These are phyloP conservation scores for Blastobasis lacticolella DNA, from an alignment of 2,888 invertebrate genomes.

Conservation along the genomic window DNA sequence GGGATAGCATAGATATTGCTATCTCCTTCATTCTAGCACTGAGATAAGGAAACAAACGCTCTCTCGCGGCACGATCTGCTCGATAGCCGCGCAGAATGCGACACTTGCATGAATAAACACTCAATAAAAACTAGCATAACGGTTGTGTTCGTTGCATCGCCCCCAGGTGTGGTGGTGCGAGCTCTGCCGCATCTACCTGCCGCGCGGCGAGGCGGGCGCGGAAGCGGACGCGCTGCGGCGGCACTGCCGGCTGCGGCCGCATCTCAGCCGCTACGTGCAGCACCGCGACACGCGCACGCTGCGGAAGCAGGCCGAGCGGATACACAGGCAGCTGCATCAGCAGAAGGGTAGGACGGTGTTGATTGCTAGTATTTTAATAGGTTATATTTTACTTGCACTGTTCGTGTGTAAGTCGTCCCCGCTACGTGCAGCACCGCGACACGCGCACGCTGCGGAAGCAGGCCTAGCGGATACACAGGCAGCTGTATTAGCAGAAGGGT, in stretches of 20 bases:
- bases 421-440: conserved; percentile 85
- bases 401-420: too few species aligned
- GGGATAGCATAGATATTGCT: too few species aligned
- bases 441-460: conserved; percentile 82
- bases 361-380: too few species aligned
- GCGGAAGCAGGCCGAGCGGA: conserved; percentile 80
- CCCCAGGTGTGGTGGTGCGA: conserved; percentile 80
- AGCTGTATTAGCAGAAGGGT: conserved; percentile 68
- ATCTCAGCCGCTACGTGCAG: conserved; percentile 84
- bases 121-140: too few species aligned
- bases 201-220: conserved; percentile 66
- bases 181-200: conserved; percentile 83
- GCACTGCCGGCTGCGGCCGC: conserved; percentile 84
- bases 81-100: too few species aligned
- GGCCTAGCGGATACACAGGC: conserved; percentile 80
- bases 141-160: background rate
- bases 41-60: too few species aligned
- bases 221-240: conserved; percentile 77
- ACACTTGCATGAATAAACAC: too few species aligned
- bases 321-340: conserved; percentile 75
- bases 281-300: conserved; percentile 85
- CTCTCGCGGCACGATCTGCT: too few species aligned
- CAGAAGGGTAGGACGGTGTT: conserved; percentile 53
- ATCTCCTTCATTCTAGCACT: too few species aligned
- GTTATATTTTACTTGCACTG: too few species aligned